Percentiles rank a stretch among this genome's conserved stretches.
Conservation (phyloP, 2,797 vertebrate genomes). For the Harpagifer antarcticus region DNA sequence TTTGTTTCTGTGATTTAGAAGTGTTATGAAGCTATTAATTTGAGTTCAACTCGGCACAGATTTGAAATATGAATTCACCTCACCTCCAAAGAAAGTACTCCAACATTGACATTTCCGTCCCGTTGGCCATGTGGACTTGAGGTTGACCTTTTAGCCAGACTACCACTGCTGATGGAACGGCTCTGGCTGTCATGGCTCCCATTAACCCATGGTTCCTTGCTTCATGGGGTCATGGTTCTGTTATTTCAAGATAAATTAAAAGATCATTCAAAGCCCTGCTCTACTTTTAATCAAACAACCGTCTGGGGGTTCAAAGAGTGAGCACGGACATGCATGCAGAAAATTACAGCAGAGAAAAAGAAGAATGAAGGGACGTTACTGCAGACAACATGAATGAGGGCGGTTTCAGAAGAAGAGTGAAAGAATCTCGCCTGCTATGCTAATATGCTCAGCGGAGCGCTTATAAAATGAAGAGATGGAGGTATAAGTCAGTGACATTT, state of each 20-base stretch:
- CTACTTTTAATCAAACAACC: slow-evolving; percentile 67
- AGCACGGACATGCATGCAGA: slow-evolving; percentile 32
- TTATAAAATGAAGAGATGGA: slow-evolving; percentile 55
- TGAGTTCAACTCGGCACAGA: slow-evolving; percentile 14
- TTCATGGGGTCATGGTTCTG: slow-evolving; percentile 63
- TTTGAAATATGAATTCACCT: slow-evolving; percentile 25
- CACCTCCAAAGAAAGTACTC: slow-evolving; percentile 16
- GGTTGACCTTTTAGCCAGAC: slow-evolving; percentile 65
- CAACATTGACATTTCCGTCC: slow-evolving; percentile 52
- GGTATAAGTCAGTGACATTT: slow-evolving; percentile 72
- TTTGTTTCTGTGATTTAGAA: slow-evolving; percentile 22
- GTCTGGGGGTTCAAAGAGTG: slow-evolving; percentile 31
- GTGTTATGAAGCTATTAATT: slow-evolving; percentile 15
- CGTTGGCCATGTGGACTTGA: slow-evolving; percentile 29
- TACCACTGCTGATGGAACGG: slow-evolving; percentile 64
- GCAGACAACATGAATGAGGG: slow-evolving; percentile 26
- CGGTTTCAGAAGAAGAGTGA: slow-evolving; percentile 31
- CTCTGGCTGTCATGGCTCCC: slow-evolving; percentile 67
- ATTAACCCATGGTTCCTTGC: slow-evolving; percentile 64
- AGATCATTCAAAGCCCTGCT: slow-evolving; percentile 56
- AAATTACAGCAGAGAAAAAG: slow-evolving; percentile 25
- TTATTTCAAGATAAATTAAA: slow-evolving; percentile 71
- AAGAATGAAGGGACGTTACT: slow-evolving; percentile 34
- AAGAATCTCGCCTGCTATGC: slow-evolving; percentile 36
- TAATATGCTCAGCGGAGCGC: slow-evolving; percentile 63